phyloP scores from a whole-genome alignment of 2,113 vertebrate genomes.

The Solea solea region DNA sequence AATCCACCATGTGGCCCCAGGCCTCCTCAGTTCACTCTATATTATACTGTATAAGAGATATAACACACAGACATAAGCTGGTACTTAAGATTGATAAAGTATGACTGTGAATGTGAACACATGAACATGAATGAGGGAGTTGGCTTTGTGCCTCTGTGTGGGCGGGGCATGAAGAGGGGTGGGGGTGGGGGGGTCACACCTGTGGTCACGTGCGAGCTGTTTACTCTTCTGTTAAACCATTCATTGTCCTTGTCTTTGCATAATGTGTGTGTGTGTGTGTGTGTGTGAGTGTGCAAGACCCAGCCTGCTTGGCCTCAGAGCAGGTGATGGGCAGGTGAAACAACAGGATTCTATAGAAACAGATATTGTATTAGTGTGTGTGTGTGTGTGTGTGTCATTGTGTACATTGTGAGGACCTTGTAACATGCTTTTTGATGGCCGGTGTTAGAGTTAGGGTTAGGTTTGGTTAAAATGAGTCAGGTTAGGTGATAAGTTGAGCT shows the following conservation, averaged over 20 bases:
- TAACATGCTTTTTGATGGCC: not conserved
- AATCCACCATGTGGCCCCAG: no score
- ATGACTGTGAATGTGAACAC: no score
- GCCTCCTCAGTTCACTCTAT: not conserved
- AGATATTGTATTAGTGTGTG: constrained; percentile 49
- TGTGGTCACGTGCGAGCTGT: constrained; percentile 36
- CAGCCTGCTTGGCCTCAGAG: constrained; percentile 37
- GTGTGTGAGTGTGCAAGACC: constrained; percentile 17
- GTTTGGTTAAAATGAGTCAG: no score
- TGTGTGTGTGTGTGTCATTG: constrained; percentile 8
- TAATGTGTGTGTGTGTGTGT: constrained; percentile 23
- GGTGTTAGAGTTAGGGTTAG: no score
- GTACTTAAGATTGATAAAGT: not conserved
- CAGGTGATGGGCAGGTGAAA: constrained; percentile 78
- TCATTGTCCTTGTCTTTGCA: constrained; percentile 51
- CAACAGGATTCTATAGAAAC: constrained; percentile 53
- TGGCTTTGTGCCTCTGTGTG: constrained; percentile 4
- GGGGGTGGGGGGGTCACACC: constrained; percentile 16
- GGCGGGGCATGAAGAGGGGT: not conserved
- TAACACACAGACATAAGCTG: not conserved
- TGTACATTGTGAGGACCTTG: not conserved
- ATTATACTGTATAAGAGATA: no score
- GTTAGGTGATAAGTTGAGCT: no score
- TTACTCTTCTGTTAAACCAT: constrained; percentile 49
- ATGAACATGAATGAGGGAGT: not conserved